phyloP scores from a whole-genome alignment of 2,113 vertebrate genomes.

The Strigops habroptila region DNA sequence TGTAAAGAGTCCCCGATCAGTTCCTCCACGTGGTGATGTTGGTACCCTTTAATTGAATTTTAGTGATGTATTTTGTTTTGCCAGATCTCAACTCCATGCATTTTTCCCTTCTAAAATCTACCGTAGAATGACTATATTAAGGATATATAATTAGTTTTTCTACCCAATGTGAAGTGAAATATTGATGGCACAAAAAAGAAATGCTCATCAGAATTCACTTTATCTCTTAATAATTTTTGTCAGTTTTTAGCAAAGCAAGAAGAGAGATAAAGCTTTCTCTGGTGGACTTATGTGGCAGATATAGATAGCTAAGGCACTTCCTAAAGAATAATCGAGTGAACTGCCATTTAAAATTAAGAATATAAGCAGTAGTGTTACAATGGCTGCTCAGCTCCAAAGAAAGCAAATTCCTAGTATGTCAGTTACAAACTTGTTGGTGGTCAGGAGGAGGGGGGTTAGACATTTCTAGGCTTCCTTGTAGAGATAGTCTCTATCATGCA shows the following conservation, averaged over 20 bases:
- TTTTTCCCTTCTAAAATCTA: neutral
- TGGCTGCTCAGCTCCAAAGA: neutral
- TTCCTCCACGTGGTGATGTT: neutral
- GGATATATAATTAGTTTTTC: neutral
- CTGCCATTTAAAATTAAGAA: neutral
- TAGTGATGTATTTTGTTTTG: neutral
- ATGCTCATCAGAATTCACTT: neutral
- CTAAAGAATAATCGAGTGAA: neutral
- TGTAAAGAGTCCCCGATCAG: neutral
- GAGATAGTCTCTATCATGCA: neutral
- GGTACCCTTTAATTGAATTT: neutral
- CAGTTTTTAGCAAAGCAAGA: neutral
- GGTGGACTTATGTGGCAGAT: neutral
- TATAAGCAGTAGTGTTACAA: neutral
- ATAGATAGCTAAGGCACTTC: neutral
- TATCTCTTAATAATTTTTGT: neutral
- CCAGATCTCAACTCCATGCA: neutral
- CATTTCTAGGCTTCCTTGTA: neutral
- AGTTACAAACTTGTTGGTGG: neutral
- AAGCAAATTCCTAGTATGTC: neutral
- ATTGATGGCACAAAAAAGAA: neutral
- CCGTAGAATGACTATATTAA: neutral
- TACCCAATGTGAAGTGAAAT: neutral
- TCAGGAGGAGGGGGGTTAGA: neutral
- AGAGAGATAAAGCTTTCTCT: neutral